Evolutionary conservation across 2,888 invertebrate genomes (phyloP).

Genomic region (Yponomeuta plumbellus): DNA sequence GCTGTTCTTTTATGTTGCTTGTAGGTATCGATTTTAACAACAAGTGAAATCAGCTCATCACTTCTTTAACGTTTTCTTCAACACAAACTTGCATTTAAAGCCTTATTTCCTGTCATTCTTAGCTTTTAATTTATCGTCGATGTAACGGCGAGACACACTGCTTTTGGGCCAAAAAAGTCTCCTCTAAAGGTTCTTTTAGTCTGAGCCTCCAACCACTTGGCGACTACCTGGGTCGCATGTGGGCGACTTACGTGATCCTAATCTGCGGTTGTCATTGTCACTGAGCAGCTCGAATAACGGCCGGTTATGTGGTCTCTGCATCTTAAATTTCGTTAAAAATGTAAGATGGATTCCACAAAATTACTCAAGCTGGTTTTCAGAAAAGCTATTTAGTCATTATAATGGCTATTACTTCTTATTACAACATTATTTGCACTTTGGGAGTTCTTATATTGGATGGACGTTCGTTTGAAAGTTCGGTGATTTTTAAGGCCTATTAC

Average conservation of each 20-base stretch:
- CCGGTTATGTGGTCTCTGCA: not conserved
- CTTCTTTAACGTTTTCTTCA: conserved; percentile 1
- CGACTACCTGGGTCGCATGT: conserved; percentile 59
- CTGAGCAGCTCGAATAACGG: conserved; percentile 13
- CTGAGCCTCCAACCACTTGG: not conserved
- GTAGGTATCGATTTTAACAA: not conserved
- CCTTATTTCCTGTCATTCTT: not conserved
- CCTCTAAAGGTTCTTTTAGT: not conserved
- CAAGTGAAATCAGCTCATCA: not conserved
- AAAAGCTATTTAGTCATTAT: no score
- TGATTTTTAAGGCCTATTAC: not conserved
- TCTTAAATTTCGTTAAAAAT: not conserved
- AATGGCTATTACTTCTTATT: no score
- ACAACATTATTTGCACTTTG: no score
- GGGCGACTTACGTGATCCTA: conserved; percentile 53
- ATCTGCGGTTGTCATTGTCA: conserved; percentile 27
- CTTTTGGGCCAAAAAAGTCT: conserved; percentile 6
- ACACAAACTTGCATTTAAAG: not conserved
- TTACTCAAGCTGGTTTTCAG: not conserved
- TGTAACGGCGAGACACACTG: conserved; percentile 3
- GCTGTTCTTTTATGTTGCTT: conserved; percentile 1
- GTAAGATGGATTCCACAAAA: not conserved
- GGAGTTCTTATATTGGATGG: no score
- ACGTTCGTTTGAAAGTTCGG: no score
- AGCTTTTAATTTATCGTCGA: not conserved